These are phyloP conservation scores for Myopa testacea DNA, from an alignment of 2,888 invertebrate genomes.

Conservation along the genomic window DNA sequence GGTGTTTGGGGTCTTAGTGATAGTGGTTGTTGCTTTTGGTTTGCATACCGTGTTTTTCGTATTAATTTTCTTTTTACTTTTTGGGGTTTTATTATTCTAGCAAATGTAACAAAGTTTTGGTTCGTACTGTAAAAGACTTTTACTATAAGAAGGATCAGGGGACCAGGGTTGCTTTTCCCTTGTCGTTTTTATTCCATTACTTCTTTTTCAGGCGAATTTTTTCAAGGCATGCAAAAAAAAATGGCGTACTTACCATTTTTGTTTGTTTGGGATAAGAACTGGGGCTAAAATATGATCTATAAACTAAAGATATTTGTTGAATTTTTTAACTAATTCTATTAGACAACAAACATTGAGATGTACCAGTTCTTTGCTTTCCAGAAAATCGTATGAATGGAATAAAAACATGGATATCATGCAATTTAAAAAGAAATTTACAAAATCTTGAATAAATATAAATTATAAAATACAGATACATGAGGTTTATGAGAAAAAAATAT, in stretches of 20 bases:
- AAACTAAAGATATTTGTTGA: conserved; percentile 11
- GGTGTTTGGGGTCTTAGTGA: too few relatives aligned
- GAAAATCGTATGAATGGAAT: conserved; percentile 34
- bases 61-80: conserved; percentile 29
- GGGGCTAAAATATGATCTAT: conserved; percentile 41
- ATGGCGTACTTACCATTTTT: conserved; percentile 22
- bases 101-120: background rate
- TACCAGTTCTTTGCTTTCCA: background rate
- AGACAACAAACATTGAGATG: conserved; percentile 21
- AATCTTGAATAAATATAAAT: background rate
- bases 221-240: background rate
- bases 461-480: background rate
- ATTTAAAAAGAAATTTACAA: conserved; percentile 23
- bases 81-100: conserved; percentile 11
- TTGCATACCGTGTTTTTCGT: background rate
- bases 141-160: background rate
- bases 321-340: background rate
- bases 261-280: conserved; percentile 14
- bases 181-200: conserved; percentile 1
- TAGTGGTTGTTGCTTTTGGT: background rate
- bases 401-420: conserved; percentile 37
- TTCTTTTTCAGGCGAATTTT: background rate
- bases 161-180: background rate
- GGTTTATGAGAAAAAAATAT: too few relatives aligned
- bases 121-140: background rate